Conservation (phyloP, 2,888 invertebrate species). For the Clivina fossor region DNA sequence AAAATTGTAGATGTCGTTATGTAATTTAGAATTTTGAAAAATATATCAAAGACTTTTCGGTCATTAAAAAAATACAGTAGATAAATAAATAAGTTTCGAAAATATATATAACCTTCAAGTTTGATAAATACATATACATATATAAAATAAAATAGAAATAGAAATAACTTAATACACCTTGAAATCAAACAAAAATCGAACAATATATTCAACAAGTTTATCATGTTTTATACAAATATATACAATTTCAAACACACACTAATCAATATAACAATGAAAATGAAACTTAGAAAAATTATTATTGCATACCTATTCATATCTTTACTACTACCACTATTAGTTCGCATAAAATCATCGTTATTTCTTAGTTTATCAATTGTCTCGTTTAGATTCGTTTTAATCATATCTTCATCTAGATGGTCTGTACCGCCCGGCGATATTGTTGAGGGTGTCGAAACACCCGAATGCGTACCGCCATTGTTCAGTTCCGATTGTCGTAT, state of each 20-base stretch:
- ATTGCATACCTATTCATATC: slow-evolving; percentile 38
- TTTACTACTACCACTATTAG: slow-evolving; percentile 42
- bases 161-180: not conserved
- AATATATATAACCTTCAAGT: too few species aligned
- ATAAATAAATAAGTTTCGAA: too few species aligned
- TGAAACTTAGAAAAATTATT: slow-evolving; percentile 5
- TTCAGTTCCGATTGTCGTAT: slow-evolving; percentile 46
- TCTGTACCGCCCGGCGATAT: slow-evolving; percentile 58
- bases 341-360: slow-evolving; percentile 38
- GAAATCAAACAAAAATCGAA: too few species aligned
- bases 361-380: slow-evolving; percentile 36
- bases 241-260: not conserved
- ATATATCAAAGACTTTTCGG: too few species aligned
- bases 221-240: slow-evolving; percentile 3
- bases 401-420: slow-evolving; percentile 47
- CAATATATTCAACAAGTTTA: too few species aligned
- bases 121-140: too few species aligned
- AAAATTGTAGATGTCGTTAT: too few species aligned
- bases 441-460: slow-evolving; percentile 61
- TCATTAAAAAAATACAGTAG: too few species aligned
- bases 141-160: too few species aligned
- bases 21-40: too few species aligned
- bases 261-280: slow-evolving; percentile 7
- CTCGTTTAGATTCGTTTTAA: slow-evolving; percentile 43
- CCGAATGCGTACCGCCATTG: slow-evolving; percentile 48